Evolutionary conservation across 2,797 vertebrate species (phyloP).

Genomic region (Steatocranus sp.): DNA sequence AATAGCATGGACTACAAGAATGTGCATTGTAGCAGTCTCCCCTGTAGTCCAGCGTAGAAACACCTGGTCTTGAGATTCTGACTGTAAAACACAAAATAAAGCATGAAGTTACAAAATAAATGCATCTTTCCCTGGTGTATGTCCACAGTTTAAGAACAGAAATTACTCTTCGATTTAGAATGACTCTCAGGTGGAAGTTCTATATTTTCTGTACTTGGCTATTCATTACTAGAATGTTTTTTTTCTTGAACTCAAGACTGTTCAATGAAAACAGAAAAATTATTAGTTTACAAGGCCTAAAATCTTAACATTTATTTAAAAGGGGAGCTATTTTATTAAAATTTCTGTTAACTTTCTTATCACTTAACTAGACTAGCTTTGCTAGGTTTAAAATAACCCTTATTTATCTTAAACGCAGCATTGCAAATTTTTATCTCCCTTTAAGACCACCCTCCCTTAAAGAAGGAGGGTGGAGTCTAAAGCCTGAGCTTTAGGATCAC

Average conservation of each 20-base stretch:
- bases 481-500: neutral
- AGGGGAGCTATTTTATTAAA: fast-evolving
- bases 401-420: fast-evolving
- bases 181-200: neutral
- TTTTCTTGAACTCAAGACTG: neutral
- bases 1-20: slow-evolving; percentile 98
- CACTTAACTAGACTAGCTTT: neutral
- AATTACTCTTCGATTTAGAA: neutral
- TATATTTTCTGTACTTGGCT: neutral
- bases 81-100: slow-evolving; percentile 69
- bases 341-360: neutral
- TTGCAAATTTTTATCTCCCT: neutral
- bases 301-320: neutral
- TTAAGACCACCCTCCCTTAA: neutral
- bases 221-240: neutral
- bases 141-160: neutral
- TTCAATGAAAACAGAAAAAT: neutral
- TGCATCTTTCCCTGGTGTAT: neutral
- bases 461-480: neutral
- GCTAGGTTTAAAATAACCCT: neutral
- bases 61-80: slow-evolving; percentile 97
- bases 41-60: slow-evolving; percentile 96
- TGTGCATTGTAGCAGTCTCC: slow-evolving; percentile 98
- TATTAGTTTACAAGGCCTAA: neutral
- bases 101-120: neutral